Conservation (phyloP, 2,888 invertebrate species). For the Drosophila bunnanda region DNA sequence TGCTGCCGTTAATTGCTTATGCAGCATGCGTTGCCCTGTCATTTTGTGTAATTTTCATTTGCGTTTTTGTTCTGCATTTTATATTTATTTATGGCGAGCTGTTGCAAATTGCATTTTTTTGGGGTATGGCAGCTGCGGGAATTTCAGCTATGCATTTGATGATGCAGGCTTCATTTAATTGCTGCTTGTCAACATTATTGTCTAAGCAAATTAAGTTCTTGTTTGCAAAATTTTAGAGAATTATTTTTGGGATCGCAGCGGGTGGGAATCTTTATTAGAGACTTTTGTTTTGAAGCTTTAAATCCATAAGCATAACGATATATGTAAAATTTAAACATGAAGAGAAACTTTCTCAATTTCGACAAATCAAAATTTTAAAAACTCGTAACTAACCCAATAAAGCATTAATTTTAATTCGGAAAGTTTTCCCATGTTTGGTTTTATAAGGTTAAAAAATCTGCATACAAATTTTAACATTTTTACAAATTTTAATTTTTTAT, state of each 20-base stretch:
- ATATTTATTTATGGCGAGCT: slow-evolving; percentile 47
- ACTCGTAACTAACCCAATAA: too few relatives aligned
- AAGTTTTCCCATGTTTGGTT: too few relatives aligned
- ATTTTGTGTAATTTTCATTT: slow-evolving; percentile 61
- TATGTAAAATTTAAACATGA: too few relatives aligned
- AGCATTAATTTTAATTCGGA: too few relatives aligned
- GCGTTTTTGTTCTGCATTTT: slow-evolving; percentile 42
- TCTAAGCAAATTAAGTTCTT: slow-evolving; percentile 28
- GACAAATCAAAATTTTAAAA: too few relatives aligned
- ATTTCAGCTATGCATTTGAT: slow-evolving; percentile 10
- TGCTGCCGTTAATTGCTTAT: slow-evolving; percentile 74
- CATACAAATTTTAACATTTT: too few relatives aligned
- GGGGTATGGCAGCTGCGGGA: slow-evolving; percentile 3
- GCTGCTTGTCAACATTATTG: slow-evolving; percentile 49
- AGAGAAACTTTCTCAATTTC: too few relatives aligned
- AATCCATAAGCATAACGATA: too few relatives aligned
- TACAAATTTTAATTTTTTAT: too few relatives aligned
- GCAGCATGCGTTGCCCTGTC: slow-evolving; percentile 62
- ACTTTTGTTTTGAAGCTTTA: not conserved
- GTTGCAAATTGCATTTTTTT: slow-evolving; percentile 20
- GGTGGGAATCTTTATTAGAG: not conserved
- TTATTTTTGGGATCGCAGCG: not conserved
- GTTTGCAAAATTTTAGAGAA: slow-evolving; percentile 12
- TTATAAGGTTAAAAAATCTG: too few relatives aligned
- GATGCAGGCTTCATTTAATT: slow-evolving; percentile 15